These are phyloP conservation scores for Hiodon alosoides DNA, from an alignment of 2,113 vertebrate species.

Conservation along the genomic window DNA sequence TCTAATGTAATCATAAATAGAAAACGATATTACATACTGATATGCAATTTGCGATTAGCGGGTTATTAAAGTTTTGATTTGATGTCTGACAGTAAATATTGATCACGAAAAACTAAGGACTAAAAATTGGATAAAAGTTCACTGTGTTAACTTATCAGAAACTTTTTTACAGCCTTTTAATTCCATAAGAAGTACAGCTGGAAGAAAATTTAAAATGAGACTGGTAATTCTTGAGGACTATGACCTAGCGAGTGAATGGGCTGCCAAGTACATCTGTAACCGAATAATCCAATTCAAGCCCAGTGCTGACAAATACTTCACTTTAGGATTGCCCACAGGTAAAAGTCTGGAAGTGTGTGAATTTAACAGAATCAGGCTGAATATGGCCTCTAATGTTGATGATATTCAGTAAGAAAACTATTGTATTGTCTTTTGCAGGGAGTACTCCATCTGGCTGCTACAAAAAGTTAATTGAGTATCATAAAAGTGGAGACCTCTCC, in stretches of 20 bases:
- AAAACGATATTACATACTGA: no score
- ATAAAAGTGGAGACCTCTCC: constrained; percentile 81
- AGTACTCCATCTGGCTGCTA: constrained; percentile 91
- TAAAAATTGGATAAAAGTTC: no score
- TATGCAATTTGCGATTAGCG: no score
- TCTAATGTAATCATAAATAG: no score
- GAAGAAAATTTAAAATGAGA: constrained; percentile 66
- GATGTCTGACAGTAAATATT: neutral
- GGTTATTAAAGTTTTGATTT: neutral
- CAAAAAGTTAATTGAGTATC: constrained; percentile 87
- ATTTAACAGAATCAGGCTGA: no score
- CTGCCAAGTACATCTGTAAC: constrained; percentile 95
- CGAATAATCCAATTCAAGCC: constrained; percentile 85
- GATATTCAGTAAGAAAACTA: neutral
- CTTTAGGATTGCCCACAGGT: constrained; percentile 91
- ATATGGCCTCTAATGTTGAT: no score
- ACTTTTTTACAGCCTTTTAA: neutral
- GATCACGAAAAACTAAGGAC: no score
- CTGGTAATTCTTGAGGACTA: constrained; percentile 95
- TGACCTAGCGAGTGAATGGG: constrained; percentile 90
- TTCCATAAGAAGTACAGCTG: neutral
- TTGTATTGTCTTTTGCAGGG: constrained; percentile 55
- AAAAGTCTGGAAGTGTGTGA: constrained; percentile 28
- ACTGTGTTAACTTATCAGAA: no score
- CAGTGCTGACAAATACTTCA: constrained; percentile 77